Evolutionary conservation across 2,888 invertebrate species (phyloP), one percentile per base, ranked within the genome.

Genomic region (Noctua comes): DNA sequence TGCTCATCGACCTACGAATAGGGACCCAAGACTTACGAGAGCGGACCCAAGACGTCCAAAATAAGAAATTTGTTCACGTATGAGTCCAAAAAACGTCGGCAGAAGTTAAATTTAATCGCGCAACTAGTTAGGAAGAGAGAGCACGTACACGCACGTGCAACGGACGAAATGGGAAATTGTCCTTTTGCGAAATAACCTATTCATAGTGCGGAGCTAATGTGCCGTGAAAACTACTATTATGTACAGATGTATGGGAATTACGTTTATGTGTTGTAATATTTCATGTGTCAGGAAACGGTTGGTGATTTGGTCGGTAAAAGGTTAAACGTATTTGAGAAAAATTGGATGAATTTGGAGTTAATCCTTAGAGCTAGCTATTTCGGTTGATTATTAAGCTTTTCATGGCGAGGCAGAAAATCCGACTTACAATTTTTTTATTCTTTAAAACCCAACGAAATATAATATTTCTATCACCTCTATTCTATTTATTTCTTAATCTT

Each of bases 21-120:
- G 40, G n/a, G 77, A 69, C 82, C 75, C 72, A 83, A 85, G 78
- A 68, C 84, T 66, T 73, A 21, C 77, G n/a, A 27, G 76, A 10
- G 16, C 40, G 40, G 77, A 73, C 82, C 70, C 73, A 84, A 88
- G 78, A 88, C 77, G 75, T 71, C 69, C 78, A 78, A 84, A 86
- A 87, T 87, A 88, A 88, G 82, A 84, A 87, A 90, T 85, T 89
- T 79, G 81, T 84, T 85, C 89, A 89, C 90, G 89, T 89, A 87
- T 77, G 76, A 88, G 81, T 76, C 84, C 80, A 86, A 82, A 86
- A 86, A 88, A 87, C 89, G 86, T 88, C 87, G 82, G 77, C 82
- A 85, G 75, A 90, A 90, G 89, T 90, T 89, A 89, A 89, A 89
- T 89, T 89, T 89, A 89, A 89, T 89, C 89, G 86, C 66, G 59